Percentiles rank a stretch among this genome's conserved stretches.
Conservation (phyloP, 2,797 vertebrate species). For the Todus mexicanus region DNA sequence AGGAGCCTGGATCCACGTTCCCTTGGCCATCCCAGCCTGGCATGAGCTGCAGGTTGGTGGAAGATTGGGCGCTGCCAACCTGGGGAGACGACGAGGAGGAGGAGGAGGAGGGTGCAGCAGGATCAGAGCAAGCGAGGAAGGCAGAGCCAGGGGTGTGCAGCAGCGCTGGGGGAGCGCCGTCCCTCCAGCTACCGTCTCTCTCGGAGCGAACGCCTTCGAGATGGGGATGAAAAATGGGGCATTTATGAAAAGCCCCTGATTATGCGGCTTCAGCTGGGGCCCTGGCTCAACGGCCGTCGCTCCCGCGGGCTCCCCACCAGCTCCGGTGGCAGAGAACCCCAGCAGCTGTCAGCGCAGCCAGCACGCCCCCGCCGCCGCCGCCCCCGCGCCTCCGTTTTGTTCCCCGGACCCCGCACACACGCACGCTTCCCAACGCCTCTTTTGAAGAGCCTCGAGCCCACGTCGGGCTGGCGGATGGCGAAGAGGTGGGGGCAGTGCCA, state of each 20-base stretch:
- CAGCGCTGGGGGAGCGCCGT: constrained; percentile 49
- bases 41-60: rapidly evolving
- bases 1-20: rapidly evolving
- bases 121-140: not conserved
- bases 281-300: constrained; percentile 65
- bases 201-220: constrained; percentile 44
- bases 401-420: constrained; percentile 65
- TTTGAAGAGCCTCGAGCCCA: constrained; percentile 83
- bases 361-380: constrained; percentile 55
- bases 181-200: constrained; percentile 21
- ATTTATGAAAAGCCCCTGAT: constrained; percentile 77
- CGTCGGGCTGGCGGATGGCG: constrained; percentile 83
- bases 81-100: not conserved
- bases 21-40: rapidly evolving
- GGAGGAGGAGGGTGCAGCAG: not conserved
- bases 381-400: constrained; percentile 75
- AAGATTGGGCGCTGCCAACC: not conserved
- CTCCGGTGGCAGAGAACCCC: constrained; percentile 71
- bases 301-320: constrained; percentile 77
- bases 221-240: constrained; percentile 77
- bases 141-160: not conserved
- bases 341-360: constrained; percentile 83
- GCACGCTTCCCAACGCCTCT: constrained; percentile 20
- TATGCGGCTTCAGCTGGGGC: constrained; percentile 79
- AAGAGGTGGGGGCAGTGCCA: constrained; percentile 83